phyloP scores from a whole-genome alignment of 2,888 invertebrate species.

The Macropis europaea region DNA sequence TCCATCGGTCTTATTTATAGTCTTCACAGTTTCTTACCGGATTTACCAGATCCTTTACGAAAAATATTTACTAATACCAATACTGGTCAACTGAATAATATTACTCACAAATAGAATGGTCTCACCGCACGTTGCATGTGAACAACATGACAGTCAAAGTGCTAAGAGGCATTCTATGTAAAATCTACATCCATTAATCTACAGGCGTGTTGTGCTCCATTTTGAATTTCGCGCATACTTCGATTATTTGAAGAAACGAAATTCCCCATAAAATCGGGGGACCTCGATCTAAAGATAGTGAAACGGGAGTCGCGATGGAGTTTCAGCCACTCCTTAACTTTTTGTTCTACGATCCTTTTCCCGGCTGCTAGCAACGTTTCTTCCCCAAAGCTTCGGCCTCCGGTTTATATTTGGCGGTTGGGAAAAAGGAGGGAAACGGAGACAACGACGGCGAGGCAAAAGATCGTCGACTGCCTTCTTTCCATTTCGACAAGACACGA shows the following conservation, averaged over 20 bases:
- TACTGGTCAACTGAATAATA: no score
- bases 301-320: slow-evolving; percentile 13
- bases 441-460: background rate
- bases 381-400: slow-evolving; percentile 33
- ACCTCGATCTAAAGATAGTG: slow-evolving; percentile 41
- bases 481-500: slow-evolving; percentile 13
- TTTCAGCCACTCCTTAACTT: slow-evolving; percentile 35
- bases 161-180: no score
- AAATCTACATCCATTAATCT: no score
- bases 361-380: slow-evolving; percentile 19
- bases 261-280: slow-evolving; percentile 27
- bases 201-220: no score
- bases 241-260: background rate
- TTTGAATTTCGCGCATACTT: background rate
- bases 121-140: no score
- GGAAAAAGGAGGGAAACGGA: slow-evolving; percentile 9
- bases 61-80: no score
- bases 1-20: no score
- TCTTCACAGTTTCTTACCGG: no score
- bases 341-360: slow-evolving; percentile 45
- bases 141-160: no score
- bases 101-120: no score
- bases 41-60: no score
- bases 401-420: slow-evolving; percentile 62
- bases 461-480: slow-evolving; percentile 27